These are phyloP conservation scores for Epinotia ramella DNA, from an alignment of 2,888 invertebrate genomes.

Conservation along the genomic window DNA sequence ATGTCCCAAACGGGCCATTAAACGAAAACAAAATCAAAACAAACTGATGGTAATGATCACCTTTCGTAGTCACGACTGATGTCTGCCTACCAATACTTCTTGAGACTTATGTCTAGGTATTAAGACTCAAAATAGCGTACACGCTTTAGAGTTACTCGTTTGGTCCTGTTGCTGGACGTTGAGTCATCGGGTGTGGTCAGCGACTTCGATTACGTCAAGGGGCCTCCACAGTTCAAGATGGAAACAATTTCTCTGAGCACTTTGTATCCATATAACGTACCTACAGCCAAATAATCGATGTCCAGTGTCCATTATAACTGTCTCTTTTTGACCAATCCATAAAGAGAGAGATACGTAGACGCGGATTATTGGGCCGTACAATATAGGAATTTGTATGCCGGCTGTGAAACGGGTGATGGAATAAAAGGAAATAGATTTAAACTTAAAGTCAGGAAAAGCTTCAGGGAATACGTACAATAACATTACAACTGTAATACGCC, in stretches of 20 bases:
- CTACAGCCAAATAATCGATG: no score
- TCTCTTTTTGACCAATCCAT: no score
- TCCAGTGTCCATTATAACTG: no score
- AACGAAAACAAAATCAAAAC: slow-evolving; percentile 39
- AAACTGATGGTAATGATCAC: slow-evolving; percentile 29
- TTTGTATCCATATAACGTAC: neutral
- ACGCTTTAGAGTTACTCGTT: slow-evolving; percentile 39
- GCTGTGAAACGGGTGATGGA: neutral
- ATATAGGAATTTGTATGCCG: neutral
- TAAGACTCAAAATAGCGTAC: neutral
- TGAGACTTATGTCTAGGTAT: neutral
- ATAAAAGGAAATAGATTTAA: no score
- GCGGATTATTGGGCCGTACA: no score
- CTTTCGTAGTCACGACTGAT: slow-evolving; percentile 26
- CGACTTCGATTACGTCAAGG: slow-evolving; percentile 30
- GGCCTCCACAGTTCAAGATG: slow-evolving; percentile 6
- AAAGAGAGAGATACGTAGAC: no score
- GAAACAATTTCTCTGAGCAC: neutral
- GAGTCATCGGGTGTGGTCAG: slow-evolving; percentile 40
- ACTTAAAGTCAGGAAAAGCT: no score
- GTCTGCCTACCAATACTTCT: neutral
- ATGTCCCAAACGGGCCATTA: slow-evolving; percentile 36
- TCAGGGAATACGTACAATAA: no score
- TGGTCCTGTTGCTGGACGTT: slow-evolving; percentile 38
- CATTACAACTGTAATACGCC: no score